These are phyloP conservation scores for Microplitis mediator DNA, from an alignment of 1,140 invertebrate species.

Conservation along the genomic window DNA sequence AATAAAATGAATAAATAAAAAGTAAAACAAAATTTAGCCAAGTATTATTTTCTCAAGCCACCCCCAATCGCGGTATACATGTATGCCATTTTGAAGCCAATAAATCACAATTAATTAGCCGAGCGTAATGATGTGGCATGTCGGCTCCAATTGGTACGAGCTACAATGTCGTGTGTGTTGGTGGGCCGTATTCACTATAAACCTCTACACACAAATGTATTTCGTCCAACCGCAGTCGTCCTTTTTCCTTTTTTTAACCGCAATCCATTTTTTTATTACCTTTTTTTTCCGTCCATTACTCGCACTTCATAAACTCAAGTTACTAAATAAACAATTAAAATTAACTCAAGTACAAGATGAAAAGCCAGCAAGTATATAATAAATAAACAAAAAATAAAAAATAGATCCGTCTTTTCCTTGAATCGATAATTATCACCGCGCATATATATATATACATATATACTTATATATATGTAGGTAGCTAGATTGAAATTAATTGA, in stretches of 20 bases:
- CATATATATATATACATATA: neutral
- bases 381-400: no score
- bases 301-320: no score
- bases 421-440: neutral
- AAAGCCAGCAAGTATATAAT: neutral
- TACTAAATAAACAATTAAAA: no score
- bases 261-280: neutral
- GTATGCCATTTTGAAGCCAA: conserved; percentile 52
- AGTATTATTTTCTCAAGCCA: conserved; percentile 9
- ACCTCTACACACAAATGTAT: no score
- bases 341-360: no score
- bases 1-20: neutral
- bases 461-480: neutral
- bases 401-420: neutral
- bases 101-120: conserved; percentile 64
- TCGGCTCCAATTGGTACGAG: conserved; percentile 58
- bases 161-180: conserved; percentile 12
- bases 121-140: conserved; percentile 61
- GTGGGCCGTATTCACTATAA: neutral
- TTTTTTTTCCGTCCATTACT: no score
- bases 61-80: conserved; percentile 20
- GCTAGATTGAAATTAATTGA: conserved; percentile 30
- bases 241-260: neutral
- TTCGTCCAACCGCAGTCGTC: no score
- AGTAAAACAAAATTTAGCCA: neutral